phyloP scores from a whole-genome alignment of 1,140 invertebrate genomes.

The Lepidotrigona ventralis region DNA sequence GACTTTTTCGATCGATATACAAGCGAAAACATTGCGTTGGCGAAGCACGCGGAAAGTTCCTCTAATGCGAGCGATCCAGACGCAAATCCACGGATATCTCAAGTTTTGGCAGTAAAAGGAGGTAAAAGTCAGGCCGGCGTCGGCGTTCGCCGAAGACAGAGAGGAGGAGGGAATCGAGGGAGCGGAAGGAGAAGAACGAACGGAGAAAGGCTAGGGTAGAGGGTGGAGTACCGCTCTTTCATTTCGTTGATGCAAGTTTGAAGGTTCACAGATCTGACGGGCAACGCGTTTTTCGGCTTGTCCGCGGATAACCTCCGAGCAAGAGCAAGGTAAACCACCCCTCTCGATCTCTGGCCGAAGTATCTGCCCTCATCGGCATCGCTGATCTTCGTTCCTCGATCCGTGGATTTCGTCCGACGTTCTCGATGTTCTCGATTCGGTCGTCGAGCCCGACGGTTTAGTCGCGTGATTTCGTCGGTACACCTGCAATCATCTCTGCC shows the following conservation, averaged over 20 bases:
- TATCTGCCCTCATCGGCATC: conserved; percentile 35
- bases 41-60: background rate
- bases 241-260: conserved; percentile 77
- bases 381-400: conserved; percentile 51
- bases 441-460: background rate
- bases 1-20: background rate
- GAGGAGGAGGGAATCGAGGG: background rate
- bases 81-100: conserved; percentile 18
- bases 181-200: conserved; percentile 1
- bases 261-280: conserved; percentile 71
- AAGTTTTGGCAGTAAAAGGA: conserved; percentile 27
- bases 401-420: background rate
- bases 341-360: conserved; percentile 27
- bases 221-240: conserved; percentile 61
- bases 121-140: conserved; percentile 11
- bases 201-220: background rate
- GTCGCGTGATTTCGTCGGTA: background rate
- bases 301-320: conserved; percentile 64
- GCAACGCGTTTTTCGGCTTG: conserved; percentile 60
- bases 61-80: conserved; percentile 5
- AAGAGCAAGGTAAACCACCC: conserved; percentile 65
- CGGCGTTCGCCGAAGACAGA: conserved; percentile 5
- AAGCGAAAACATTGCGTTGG: background rate
- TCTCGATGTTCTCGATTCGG: conserved; percentile 1
- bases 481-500: conserved; percentile 45